These are phyloP conservation scores for Darevskia mixta DNA, from an alignment of 2,797 vertebrate genomes.

Conservation along the genomic window DNA sequence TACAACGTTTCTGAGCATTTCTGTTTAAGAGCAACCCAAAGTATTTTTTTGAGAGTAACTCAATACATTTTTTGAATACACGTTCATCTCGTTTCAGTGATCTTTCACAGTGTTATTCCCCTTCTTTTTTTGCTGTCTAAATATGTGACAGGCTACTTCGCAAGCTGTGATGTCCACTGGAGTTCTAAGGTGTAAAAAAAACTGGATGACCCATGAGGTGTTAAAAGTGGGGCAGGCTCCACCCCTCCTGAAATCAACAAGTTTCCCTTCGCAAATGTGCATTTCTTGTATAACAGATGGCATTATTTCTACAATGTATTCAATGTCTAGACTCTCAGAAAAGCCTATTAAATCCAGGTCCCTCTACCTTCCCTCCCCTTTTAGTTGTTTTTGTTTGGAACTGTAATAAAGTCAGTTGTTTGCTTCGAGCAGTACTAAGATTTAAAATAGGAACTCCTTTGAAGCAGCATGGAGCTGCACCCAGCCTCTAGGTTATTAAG, in stretches of 20 bases:
- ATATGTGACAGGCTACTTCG: neutral
- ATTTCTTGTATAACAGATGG: conserved; percentile 38
- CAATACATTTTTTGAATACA: too few species aligned
- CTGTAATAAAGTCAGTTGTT: conserved; percentile 67
- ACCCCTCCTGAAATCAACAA: neutral
- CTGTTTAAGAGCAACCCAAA: too few species aligned
- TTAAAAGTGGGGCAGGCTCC: too few species aligned
- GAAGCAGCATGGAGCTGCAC: conserved; percentile 65
- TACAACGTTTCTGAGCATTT: too few species aligned
- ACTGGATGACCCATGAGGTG: neutral
- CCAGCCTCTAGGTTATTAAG: conserved; percentile 72
- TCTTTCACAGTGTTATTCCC: too few species aligned
- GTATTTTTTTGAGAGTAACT: too few species aligned
- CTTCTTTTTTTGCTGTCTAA: neutral
- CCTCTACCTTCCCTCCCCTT: neutral
- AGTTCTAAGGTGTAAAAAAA: neutral
- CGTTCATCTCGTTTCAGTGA: too few species aligned
- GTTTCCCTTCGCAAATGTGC: conserved; percentile 7
- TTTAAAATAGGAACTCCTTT: conserved; percentile 69
- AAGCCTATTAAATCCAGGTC: conserved; percentile 61
- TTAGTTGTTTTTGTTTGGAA: conserved; percentile 51
- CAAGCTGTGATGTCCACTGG: too few species aligned
- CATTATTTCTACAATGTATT: conserved; percentile 39
- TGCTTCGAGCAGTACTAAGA: conserved; percentile 65
- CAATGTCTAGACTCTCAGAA: conserved; percentile 48